A percentile compares a stretch with the other conserved stretches of the same genome.
Evolutionary conservation across 2,888 invertebrate genomes (phyloP).

Genomic region (Chesias legatella): DNA sequence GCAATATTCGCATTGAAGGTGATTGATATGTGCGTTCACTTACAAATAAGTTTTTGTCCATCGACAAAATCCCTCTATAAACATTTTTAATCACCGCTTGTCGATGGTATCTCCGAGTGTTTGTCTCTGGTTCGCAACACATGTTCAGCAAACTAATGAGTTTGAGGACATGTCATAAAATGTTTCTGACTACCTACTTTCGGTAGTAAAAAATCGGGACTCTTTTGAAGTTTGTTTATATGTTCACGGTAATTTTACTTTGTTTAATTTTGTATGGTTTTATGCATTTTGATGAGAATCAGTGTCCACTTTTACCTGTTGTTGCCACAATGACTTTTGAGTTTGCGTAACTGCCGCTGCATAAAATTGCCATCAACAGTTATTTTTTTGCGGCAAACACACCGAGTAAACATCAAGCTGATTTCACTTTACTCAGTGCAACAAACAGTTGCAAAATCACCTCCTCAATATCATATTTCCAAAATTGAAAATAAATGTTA

Average conservation of each 20-base stretch:
- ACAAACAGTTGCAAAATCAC: too few relatives aligned
- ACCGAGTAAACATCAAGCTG: too few relatives aligned
- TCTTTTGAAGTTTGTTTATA: conserved; percentile 26
- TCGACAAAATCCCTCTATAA: conserved; percentile 40
- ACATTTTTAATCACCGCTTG: conserved; percentile 57
- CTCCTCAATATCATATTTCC: too few relatives aligned
- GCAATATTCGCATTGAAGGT: too few relatives aligned
- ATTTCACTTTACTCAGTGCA: too few relatives aligned
- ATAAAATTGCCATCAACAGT: too few relatives aligned
- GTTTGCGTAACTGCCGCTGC: too few relatives aligned
- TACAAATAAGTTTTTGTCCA: conserved; percentile 39
- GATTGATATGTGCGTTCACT: conserved; percentile 42
- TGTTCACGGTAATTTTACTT: conserved; percentile 27
- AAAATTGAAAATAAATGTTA: too few relatives aligned
- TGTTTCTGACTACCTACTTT: conserved; percentile 23
- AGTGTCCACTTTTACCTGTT: conserved; percentile 7
- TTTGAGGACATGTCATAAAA: conserved; percentile 49
- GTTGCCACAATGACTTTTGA: too few relatives aligned
- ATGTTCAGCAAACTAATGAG: conserved; percentile 69
- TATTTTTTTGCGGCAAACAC: too few relatives aligned
- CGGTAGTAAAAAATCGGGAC: conserved; percentile 21
- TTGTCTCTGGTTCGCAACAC: conserved; percentile 44
- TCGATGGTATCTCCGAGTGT: conserved; percentile 56
- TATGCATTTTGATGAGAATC: conserved; percentile 18
- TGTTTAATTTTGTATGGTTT: conserved; percentile 14